A percentile compares a stretch with the other conserved stretches of the same genome.
Conservation (phyloP, 2,113 vertebrate genomes). For the Hydrochoerus hydrochaeris region DNA sequence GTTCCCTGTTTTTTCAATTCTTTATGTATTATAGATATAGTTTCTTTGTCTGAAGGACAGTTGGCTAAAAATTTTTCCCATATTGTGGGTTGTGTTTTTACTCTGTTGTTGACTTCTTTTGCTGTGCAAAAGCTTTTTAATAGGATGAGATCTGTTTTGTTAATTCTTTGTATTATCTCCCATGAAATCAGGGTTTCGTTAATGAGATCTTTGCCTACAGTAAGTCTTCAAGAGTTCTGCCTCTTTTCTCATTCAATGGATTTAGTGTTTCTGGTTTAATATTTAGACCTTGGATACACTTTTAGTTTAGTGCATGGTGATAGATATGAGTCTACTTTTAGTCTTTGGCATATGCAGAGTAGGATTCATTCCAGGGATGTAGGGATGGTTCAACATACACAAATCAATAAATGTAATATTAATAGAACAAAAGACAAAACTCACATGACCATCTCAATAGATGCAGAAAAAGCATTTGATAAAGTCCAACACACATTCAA, state of each 20-base stretch:
- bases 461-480: neutral
- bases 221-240: neutral
- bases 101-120: neutral
- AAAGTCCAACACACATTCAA: neutral
- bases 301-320: neutral
- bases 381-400: neutral
- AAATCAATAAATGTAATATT: neutral
- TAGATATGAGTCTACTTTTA: neutral
- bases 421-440: neutral
- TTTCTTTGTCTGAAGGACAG: neutral
- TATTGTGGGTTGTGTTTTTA: neutral
- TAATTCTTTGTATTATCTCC: neutral
- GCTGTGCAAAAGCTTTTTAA: neutral
- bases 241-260: neutral
- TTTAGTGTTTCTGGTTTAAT: neutral
- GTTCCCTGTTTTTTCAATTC: neutral
- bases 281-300: neutral
- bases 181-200: neutral
- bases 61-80: neutral
- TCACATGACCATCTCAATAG: neutral
- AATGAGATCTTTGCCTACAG: neutral
- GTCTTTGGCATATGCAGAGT: neutral
- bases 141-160: neutral
- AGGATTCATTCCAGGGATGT: neutral
- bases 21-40: neutral